Base-by-base conservation (phyloP, 2,797 vertebrate species). In the Odontamblyopus rebecca region DNA sequence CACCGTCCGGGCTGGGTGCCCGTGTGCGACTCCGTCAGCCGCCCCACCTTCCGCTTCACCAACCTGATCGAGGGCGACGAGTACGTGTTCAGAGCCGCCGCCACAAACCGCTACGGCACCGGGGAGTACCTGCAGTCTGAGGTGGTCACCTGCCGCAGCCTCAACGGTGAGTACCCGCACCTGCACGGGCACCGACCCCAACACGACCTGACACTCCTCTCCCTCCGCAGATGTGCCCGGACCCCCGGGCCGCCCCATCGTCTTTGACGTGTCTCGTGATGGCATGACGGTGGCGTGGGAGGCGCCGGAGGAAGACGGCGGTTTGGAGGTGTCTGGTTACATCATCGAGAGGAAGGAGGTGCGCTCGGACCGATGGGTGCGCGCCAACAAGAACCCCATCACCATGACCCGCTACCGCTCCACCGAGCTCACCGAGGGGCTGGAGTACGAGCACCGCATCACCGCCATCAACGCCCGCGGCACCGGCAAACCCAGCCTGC, bases 341-440 rank as follows among this genome's bases (percentile, higher is more conserved):
- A 96, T 99, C 74, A 94, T 99, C 75, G 98, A 99, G 84, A 97
- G 98, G 79, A 99, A 99, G 89, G 98, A 99, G 91, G 94, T 99
- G 77, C 94, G 96, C 93, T 93, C 98, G 77, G 98, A 99, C 59
- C 93, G 97, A 82, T 99, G 98, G 98, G 94, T 99, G 69, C 96
- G 97, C 74, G 96, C 95, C 72, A 99, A 99, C 88, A 99, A 97
- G 93, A 95, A 99, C 69, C 95, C 97, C 9, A 91, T 99, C 69
- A 99, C 98, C 16, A 99, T 98, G 98, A 99, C 97, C 80, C 95
- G 97, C 71, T 99, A 98, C 78, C 96, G 98, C 71, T 99, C 98
- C 19, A 98, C 97, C 75, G 98, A 96, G 51, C 90, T 99, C 79
- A 96, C 95, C 23, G 98, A 99, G 91, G 97, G 98, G 73, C 91